Percentiles rank a stretch among this genome's conserved stretches.
phyloP scores from a whole-genome alignment of 2,888 invertebrate species.

The Lasius fuliginosus region DNA sequence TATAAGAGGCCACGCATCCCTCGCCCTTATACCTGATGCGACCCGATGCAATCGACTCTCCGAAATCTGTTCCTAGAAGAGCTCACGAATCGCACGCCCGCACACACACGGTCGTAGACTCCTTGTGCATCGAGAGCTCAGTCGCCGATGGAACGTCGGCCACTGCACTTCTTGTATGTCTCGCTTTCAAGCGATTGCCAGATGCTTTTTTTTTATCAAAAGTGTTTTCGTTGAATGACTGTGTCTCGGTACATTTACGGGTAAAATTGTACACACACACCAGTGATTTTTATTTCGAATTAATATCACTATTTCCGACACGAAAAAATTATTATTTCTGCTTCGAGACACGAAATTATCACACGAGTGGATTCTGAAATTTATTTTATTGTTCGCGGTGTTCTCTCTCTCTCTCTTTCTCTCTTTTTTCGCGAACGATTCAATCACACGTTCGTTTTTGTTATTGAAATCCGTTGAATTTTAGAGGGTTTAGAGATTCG shows the following conservation, averaged over 20 bases:
- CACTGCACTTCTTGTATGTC: conserved; percentile 72
- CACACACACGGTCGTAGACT: conserved; percentile 39
- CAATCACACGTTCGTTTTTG: background rate
- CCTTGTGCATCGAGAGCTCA: conserved; percentile 68
- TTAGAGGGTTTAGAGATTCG: background rate
- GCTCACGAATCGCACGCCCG: conserved; percentile 60
- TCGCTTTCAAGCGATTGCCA: conserved; percentile 5
- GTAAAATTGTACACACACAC: background rate
- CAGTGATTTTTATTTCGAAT: conserved; percentile 13
- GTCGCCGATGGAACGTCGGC: conserved; percentile 76
- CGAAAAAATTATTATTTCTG: background rate
- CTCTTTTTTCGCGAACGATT: background rate
- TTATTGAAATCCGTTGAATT: background rate
- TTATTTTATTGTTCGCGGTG: background rate
- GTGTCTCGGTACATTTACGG: background rate
- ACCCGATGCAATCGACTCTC: conserved; percentile 74
- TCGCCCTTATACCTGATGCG: conserved; percentile 78
- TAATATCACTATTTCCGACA: background rate
- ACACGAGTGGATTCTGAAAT: background rate
- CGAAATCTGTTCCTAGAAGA: conserved; percentile 82
- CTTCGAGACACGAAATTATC: background rate
- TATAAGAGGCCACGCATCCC: conserved; percentile 68
- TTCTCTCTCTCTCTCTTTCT: background rate
- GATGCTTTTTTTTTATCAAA: conserved; percentile 28
- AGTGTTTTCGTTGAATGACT: conserved; percentile 1